Evolutionary conservation across 2,888 invertebrate species (phyloP), one percentile per base, ranked within the genome.

Genomic region (Leptinotarsa juncta): DNA sequence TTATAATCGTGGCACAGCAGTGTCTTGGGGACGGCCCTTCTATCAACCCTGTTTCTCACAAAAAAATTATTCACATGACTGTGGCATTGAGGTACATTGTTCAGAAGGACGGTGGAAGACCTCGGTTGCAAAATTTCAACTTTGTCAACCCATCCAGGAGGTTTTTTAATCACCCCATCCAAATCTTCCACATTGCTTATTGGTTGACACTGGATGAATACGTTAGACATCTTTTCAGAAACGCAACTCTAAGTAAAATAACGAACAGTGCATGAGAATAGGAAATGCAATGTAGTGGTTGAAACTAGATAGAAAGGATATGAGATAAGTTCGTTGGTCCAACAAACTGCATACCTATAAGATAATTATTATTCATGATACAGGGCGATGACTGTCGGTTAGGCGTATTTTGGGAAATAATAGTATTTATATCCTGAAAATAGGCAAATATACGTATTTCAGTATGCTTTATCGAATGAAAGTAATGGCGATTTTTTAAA

Each of bases 1-100:
- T 93, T 95, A 94, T 97, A 95, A 87, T 99, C 99, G 89, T 99
- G 99, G 85, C 98, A 99, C 32, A 98, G 91, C 70, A 98, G 88
- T 2, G 96, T 94, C 87, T 92, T 94, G 0, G 95, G 94, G 68
- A 90, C 87, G 50, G 85, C 85, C 69, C 89, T 87, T 66, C 89
- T 86, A 77, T 89, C 85, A 2, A 87, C 79, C 78, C 90, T 89
- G 7, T 77, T 68, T 70, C 79, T 81, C 3, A 80, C 66, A 42
- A 70, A 68, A 75, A 83, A 85, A 65, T 81, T 77, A 55, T 79
- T 73, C 15, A 72, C 60, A 23, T 78, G 81, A 16, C 77, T 79
- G 72, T 85, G 85, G 72, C 85, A 85, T 74, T 85, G 84, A 1
- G 81, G 79, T 62, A 83, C 68, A 48, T 70, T 78, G 73, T 85